Percentiles rank a stretch among this genome's conserved stretches.
phyloP scores from a whole-genome alignment of 1,140 invertebrate species.

The Cotesia vestalis region DNA sequence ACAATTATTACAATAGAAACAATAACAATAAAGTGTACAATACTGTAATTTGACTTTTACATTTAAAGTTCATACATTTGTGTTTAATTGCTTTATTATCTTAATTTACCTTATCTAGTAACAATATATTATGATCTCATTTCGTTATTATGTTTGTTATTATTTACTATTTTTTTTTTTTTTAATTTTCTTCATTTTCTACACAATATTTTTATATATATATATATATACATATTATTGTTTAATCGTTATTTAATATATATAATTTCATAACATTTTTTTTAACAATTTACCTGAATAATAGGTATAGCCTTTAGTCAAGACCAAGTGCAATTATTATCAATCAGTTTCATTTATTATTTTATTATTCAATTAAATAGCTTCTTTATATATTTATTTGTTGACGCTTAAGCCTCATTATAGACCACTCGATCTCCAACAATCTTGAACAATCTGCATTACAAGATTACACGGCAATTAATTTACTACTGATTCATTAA shows the following conservation, averaged over 20 bases:
- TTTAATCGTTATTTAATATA: conserved; percentile 32
- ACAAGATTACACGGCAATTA: conserved; percentile 41
- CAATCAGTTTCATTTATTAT: neutral
- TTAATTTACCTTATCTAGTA: conserved; percentile 47
- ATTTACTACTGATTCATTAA: neutral
- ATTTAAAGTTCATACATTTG: conserved; percentile 27
- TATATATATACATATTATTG: conserved; percentile 53
- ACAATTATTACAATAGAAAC: conserved; percentile 7
- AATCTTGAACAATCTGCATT: conserved; percentile 40
- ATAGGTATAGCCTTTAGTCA: conserved; percentile 21
- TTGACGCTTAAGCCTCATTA: conserved; percentile 17
- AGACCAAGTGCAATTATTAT: conserved; percentile 27
- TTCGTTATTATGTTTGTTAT: conserved; percentile 27
- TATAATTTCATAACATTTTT: conserved; percentile 20
- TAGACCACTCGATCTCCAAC: conserved; percentile 21
- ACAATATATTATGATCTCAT: conserved; percentile 44
- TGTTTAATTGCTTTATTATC: conserved; percentile 47
- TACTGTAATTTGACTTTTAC: conserved; percentile 44
- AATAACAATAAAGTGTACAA: conserved; percentile 41
- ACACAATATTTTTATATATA: conserved; percentile 50
- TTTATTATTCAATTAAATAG: conserved; percentile 15
- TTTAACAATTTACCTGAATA: conserved; percentile 30
- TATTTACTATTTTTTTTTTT: conserved; percentile 17
- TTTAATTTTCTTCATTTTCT: conserved; percentile 32
- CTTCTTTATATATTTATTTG: conserved; percentile 7